Evolutionary conservation across 1,140 invertebrate genomes (phyloP).

Genomic region (Aleiodes sp.): DNA sequence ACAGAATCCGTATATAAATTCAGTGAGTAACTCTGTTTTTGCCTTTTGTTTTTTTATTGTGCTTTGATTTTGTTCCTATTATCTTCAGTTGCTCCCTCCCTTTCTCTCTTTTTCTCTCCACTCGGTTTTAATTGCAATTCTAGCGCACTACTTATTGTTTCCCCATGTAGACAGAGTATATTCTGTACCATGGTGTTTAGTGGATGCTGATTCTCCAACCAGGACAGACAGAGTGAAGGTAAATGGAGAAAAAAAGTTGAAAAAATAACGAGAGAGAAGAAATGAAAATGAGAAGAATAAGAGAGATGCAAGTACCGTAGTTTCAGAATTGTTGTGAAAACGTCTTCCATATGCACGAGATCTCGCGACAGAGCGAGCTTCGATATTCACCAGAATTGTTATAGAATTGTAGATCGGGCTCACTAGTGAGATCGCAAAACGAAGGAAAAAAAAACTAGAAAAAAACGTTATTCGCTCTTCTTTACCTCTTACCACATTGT

Average conservation of each 20-base stretch:
- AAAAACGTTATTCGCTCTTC: too few species aligned
- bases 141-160: constrained; percentile 2
- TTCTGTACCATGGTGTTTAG: not conserved
- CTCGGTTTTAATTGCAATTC: constrained; percentile 13
- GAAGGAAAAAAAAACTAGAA: too few species aligned
- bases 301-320: not conserved
- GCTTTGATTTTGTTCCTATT: too few species aligned
- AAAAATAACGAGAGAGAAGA: not conserved
- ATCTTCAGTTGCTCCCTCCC: not conserved
- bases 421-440: too few species aligned
- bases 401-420: constrained; percentile 22
- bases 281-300: not conserved
- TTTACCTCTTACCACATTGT: too few species aligned
- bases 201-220: constrained; percentile 17
- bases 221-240: not conserved
- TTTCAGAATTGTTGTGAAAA: not conserved
- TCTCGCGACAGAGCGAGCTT: not conserved
- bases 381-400: constrained; percentile 14
- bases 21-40: not conserved
- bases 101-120: not conserved
- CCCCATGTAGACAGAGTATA: not conserved
- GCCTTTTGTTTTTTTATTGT: constrained; percentile 2
- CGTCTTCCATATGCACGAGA: constrained; percentile 29
- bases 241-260: not conserved
- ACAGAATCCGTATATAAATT: not conserved